Conservation (phyloP, 2,113 vertebrate genomes). For the Mus pahari region DNA sequence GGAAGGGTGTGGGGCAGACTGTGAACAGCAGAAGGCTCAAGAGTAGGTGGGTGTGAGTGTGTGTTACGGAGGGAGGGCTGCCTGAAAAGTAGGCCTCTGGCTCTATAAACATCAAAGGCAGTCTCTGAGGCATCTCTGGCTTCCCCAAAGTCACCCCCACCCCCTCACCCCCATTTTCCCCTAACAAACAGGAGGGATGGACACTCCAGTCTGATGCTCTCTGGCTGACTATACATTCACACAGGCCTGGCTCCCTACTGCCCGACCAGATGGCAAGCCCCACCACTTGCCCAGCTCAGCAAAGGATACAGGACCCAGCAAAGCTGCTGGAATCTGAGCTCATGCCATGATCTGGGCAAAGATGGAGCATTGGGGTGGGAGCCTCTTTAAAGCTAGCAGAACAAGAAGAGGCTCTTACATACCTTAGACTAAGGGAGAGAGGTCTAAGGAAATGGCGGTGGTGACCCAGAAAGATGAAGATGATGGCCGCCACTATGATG, state of each 20-base stretch:
- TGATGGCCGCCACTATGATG: fast-evolving
- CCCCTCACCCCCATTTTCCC: background rate
- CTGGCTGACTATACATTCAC: background rate
- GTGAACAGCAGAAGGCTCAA: background rate
- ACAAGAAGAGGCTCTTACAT: background rate
- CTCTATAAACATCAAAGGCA: background rate
- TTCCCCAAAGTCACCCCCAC: background rate
- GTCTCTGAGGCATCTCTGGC: background rate
- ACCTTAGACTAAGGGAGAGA: background rate
- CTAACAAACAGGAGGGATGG: background rate
- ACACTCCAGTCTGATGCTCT: background rate
- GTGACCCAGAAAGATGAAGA: background rate
- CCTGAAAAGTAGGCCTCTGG: background rate
- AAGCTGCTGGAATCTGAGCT: background rate
- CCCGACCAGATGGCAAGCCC: conserved; percentile 63
- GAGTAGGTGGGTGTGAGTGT: background rate
- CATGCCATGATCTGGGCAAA: background rate
- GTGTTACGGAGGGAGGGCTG: background rate
- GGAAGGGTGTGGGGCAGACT: conserved; percentile 53
- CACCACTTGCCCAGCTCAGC: background rate
- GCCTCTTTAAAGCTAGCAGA: background rate
- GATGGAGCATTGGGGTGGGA: too few species aligned
- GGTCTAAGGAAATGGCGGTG: background rate
- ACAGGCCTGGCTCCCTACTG: conserved; percentile 22
- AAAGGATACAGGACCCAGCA: background rate